phyloP scores from a whole-genome alignment of 1,140 invertebrate species.

The Mylabris phalerata region DNA sequence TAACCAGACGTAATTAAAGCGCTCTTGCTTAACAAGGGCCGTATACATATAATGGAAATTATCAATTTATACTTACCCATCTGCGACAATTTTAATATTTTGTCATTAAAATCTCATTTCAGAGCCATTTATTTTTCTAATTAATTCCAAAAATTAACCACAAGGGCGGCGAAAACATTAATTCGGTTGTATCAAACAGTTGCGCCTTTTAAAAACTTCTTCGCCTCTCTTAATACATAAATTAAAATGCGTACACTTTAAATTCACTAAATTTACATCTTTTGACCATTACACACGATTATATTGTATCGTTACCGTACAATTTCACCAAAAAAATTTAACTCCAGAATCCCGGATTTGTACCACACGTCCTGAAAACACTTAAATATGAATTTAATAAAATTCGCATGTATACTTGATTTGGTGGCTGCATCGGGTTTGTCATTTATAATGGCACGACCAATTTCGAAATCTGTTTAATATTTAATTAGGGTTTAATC shows the following conservation, averaged over 20 bases:
- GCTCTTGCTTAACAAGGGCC: constrained; percentile 32
- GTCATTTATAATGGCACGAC: constrained; percentile 20
- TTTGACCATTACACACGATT: not conserved
- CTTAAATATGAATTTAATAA: not conserved
- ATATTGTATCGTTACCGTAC: not conserved
- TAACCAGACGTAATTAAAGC: constrained; percentile 34
- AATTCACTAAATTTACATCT: not conserved
- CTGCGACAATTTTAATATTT: constrained; percentile 39
- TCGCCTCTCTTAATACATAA: constrained; percentile 15
- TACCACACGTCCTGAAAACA: no score
- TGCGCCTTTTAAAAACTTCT: constrained; percentile 9
- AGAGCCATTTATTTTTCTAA: constrained; percentile 34
- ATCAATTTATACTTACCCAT: constrained; percentile 38
- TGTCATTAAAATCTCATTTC: constrained; percentile 38
- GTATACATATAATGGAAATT: constrained; percentile 34
- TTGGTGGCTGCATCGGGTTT: constrained; percentile 7
- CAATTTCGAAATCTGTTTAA: constrained; percentile 25
- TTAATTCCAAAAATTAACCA: constrained; percentile 37
- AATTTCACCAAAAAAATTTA: not conserved
- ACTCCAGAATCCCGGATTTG: not conserved
- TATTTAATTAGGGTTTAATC: constrained; percentile 26
- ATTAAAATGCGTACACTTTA: not conserved
- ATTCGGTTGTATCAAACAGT: constrained; percentile 15
- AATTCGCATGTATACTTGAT: not conserved
- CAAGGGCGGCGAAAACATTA: constrained; percentile 24